Evolutionary conservation across 1,140 invertebrate species (phyloP).

Genomic region (Hycleus cichorii): DNA sequence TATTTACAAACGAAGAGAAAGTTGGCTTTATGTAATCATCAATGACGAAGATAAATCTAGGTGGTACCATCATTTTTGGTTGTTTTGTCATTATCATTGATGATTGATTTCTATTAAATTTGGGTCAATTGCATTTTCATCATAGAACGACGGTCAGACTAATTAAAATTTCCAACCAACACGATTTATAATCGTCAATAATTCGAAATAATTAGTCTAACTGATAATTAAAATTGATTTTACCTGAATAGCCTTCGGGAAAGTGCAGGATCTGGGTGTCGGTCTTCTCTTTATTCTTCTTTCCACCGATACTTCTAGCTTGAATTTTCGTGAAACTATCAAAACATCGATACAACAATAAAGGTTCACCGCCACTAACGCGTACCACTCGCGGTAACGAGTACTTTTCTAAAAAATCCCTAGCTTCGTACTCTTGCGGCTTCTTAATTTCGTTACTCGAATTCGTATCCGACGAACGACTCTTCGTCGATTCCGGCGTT

Average conservation of each 20-base stretch:
- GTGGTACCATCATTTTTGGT: too few relatives aligned
- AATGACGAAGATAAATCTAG: too few relatives aligned
- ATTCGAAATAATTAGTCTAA: too few relatives aligned
- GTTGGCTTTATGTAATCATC: too few relatives aligned
- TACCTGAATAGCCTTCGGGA: constrained; percentile 52
- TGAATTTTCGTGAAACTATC: constrained; percentile 49
- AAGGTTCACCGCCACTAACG: constrained; percentile 36
- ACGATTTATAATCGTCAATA: too few relatives aligned
- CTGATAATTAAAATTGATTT: constrained; percentile 28
- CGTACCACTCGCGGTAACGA: constrained; percentile 31
- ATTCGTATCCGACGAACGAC: constrained; percentile 21
- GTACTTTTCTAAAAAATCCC: constrained; percentile 33
- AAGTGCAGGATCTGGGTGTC: constrained; percentile 48
- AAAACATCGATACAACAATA: constrained; percentile 48
- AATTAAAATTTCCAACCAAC: too few relatives aligned
- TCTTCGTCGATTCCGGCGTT: constrained; percentile 30
- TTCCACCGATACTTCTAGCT: constrained; percentile 45
- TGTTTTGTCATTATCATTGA: too few relatives aligned
- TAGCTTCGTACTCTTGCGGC: constrained; percentile 22
- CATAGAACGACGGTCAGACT: too few relatives aligned
- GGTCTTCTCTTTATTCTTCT: constrained; percentile 48
- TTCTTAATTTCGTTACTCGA: constrained; percentile 8
- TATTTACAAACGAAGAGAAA: too few relatives aligned
- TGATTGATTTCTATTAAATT: too few relatives aligned
- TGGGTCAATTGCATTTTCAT: too few relatives aligned